These are phyloP conservation scores for Pomatorhinus ruficollis DNA, from an alignment of 2,113 vertebrate genomes.

Conservation along the genomic window DNA sequence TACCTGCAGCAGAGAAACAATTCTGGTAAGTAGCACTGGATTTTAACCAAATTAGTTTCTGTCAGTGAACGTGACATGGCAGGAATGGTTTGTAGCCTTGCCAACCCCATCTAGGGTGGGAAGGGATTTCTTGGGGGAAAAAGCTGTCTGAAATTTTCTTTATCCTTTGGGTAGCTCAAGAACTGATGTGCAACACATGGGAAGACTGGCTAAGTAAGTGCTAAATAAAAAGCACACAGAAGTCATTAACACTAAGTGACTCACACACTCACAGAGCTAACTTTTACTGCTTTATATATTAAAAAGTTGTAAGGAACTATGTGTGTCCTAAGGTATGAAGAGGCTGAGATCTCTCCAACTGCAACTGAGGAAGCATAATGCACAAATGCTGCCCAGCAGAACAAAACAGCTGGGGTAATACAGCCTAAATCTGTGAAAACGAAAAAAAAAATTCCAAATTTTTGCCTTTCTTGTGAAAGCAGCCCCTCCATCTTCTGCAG, in stretches of 20 bases:
- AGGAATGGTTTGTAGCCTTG: background rate
- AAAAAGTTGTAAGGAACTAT: background rate
- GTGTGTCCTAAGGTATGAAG: background rate
- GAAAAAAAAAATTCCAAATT: background rate
- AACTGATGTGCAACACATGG: background rate
- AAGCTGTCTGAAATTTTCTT: background rate
- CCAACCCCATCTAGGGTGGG: background rate
- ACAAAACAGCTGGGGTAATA: background rate
- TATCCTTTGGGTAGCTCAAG: background rate
- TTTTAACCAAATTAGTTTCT: background rate
- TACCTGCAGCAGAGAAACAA: conserved; percentile 82
- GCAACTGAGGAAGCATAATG: background rate
- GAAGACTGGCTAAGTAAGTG: background rate
- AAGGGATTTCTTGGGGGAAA: background rate
- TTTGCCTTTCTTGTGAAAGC: background rate
- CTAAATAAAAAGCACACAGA: background rate
- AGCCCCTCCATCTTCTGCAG: background rate
- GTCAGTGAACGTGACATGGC: background rate
- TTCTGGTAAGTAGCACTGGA: background rate
- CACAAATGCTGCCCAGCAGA: background rate
- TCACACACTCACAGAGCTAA: background rate
- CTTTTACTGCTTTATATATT: background rate
- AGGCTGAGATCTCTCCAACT: background rate
- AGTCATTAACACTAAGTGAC: background rate
- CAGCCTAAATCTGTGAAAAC: background rate